Evolutionary conservation across 2,888 invertebrate genomes (phyloP), one percentile per base, ranked within the genome.

Genomic region (Disparrhopalites patrizii): DNA sequence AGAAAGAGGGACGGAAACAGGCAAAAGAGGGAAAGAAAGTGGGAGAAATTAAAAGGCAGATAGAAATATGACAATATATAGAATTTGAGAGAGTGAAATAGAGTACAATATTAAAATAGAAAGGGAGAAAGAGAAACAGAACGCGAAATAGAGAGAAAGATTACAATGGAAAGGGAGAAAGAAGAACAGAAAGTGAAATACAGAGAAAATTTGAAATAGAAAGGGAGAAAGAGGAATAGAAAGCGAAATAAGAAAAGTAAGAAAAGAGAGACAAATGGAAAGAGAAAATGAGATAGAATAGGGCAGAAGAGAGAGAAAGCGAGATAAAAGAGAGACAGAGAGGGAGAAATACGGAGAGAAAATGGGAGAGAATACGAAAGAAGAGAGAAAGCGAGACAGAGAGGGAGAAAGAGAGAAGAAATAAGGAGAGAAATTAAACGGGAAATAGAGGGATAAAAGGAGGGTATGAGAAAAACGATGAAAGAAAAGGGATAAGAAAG

Each of bases 321-420:
- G 15, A 36, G 7, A 15, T 43, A n/a, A 15, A 15, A n/a, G 30
- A 54, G 54, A 30, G 31, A 54, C 8, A 31, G 5, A 28, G 56
- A 33, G 31, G 31, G 60, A 31, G 65, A 27, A 15, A 23, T 36
- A 23, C n/a, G 15, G 25, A 65, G 25, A 57, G 33, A 43, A 60
- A 20, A 33, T 15, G 23, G 36, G 36, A 33, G 33, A 25, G 4
- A 4, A 18, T 43, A 43, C 43, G 18, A 28, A 20, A 33, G 28
- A 23, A 2, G 13, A n/a, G 5, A 61, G 51, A 61, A 61, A 33
- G 28, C n/a, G 61, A 51, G n/a, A n/a, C n/a, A n/a, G n/a, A n/a
- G n/a, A n/a, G n/a, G n/a, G n/a, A n/a, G n/a, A n/a, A n/a, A n/a
- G n/a, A n/a, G n/a, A n/a, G n/a, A n/a, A n/a, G n/a, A n/a, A n/a